Evolutionary conservation across 2,797 vertebrate species (phyloP), one percentile per base, ranked within the genome.

Genomic region (Pseudochirops cupreus): DNA sequence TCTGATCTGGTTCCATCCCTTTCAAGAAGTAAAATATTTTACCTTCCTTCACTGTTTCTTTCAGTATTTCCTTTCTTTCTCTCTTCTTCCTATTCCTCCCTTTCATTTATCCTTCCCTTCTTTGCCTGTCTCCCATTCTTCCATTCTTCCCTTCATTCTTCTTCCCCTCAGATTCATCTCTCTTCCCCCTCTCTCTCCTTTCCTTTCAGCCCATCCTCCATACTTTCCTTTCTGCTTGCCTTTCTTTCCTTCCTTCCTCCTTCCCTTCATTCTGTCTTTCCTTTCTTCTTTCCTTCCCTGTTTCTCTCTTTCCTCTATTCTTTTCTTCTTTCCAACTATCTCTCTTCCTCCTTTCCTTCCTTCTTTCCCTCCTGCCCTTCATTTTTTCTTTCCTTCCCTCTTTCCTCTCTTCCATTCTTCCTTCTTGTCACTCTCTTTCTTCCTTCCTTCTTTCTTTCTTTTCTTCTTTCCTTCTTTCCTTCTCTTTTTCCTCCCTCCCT

Each of bases 321-420:
- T 6, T 39, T 21, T 5, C 16, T 39, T 39, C n/a, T 0, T 1
- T 9, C 16, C 18, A n/a, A n/a, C n/a, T n/a, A n/a, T n/a, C n/a
- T n/a, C n/a, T n/a, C n/a, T n/a, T n/a, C 5, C 11, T 39, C 5
- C 33, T 0, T n/a, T 39, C 6, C 1, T 21, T 39, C n/a, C 1
- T 24, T 39, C 5, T 16, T 6, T 67, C 1, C 24, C 16, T 74
- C 14, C 14, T 16, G n/a, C 14, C 13, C 31, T 33, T 33, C 28
- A 31, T 26, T 13, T 11, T 33, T 33, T 62, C 13, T 31, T 33
- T 18, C 9, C 16, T 74, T 39, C 16, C 7, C 39, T n/a, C 13
- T 13, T 67, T 29, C 13, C 13, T 57, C 13, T 11, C 6, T 13
- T 11, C 10, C 13, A 12, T 4, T 11, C 28, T 74, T 21, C 13